phyloP scores from a whole-genome alignment of 1,140 invertebrate species.

The Coenobita brevimanus region DNA sequence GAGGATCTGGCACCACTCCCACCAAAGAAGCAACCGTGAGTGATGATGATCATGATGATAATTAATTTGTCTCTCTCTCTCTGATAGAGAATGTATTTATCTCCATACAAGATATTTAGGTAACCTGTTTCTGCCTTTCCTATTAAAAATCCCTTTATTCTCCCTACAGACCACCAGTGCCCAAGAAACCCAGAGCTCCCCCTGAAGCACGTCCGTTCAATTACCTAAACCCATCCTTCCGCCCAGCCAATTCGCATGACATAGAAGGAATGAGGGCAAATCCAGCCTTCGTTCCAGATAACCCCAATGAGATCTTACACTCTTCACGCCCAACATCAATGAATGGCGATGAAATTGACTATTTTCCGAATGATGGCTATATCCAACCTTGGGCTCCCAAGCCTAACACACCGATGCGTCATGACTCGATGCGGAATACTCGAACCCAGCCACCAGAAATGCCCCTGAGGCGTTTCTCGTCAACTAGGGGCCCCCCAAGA shows the following conservation, averaged over 20 bases:
- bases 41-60: no score
- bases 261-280: conserved; percentile 52
- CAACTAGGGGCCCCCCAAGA: background rate
- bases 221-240: conserved; percentile 60
- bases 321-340: background rate
- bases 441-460: background rate
- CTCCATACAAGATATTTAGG: no score
- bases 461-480: background rate
- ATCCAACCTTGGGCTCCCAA: background rate
- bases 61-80: no score
- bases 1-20: no score
- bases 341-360: background rate
- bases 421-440: conserved; percentile 3
- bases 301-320: background rate
- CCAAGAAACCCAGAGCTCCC: conserved; percentile 33
- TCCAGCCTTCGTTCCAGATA: background rate
- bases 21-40: no score
- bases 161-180: background rate
- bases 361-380: conserved; percentile 29
- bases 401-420: background rate
- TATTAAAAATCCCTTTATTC: background rate
- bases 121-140: no score
- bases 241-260: conserved; percentile 49
- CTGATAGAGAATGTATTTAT: no score
- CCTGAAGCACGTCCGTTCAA: conserved; percentile 55